These are phyloP conservation scores for Caenorhabditis angaria DNA, from an alignment of 2,888 invertebrate genomes.

Conservation along the genomic window DNA sequence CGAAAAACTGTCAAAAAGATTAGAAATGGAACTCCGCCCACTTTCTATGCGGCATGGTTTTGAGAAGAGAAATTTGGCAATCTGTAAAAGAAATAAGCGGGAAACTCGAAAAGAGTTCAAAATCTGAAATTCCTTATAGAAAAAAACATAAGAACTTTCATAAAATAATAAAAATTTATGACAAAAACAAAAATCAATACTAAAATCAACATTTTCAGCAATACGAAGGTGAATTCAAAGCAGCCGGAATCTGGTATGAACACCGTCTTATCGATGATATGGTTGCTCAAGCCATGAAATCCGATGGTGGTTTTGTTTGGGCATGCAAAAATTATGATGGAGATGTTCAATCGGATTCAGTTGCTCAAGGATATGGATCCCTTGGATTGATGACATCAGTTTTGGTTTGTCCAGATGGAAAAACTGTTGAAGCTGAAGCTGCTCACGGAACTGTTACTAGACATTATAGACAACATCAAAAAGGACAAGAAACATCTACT, in stretches of 20 bases:
- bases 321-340: slow-evolving; percentile 99
- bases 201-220: slow-evolving; percentile 73
- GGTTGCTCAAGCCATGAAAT: slow-evolving; percentile 87
- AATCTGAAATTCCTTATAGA: no score
- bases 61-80: no score
- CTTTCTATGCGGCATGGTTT: no score
- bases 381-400: slow-evolving; percentile 98
- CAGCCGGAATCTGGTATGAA: slow-evolving; percentile 92
- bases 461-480: slow-evolving; percentile 80
- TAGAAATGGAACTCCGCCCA: no score
- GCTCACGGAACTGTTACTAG: slow-evolving; percentile 97
- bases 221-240: slow-evolving; percentile 86
- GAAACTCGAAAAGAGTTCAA: no score
- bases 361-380: slow-evolving; percentile 88
- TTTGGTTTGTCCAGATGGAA: slow-evolving; percentile 93
- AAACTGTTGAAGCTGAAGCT: slow-evolving; percentile 96
- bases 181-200: background rate
- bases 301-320: slow-evolving; percentile 98
- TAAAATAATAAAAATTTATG: no score
- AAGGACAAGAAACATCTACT: slow-evolving; percentile 94
- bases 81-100: no score
- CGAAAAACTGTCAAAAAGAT: background rate
- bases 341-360: slow-evolving; percentile 96
- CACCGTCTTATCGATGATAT: slow-evolving; percentile 98
- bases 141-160: no score